Base-by-base conservation (phyloP, 2,888 invertebrate genomes). In the Tortrix viridana region DNA sequence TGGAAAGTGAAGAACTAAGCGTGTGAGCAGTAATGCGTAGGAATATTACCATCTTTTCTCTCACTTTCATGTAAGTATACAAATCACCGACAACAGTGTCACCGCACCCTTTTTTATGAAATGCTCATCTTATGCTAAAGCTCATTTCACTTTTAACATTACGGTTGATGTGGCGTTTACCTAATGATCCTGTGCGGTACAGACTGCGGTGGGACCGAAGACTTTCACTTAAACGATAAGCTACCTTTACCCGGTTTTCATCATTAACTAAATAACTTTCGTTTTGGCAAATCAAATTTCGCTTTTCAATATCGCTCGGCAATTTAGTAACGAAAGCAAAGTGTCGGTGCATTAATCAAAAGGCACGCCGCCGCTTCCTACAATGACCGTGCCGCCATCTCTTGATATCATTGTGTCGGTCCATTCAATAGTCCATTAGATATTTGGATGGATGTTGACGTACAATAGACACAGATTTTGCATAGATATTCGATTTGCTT, bases 201-300 rank as follows among this genome's bases (percentile, higher is more conserved):
- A 69, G 65, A 73, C 67, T 82, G 84, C 72, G 83, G 84, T 77
- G 67, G 76, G 66, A 74, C 73, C 80, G 80, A 84, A 82, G 80
- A 86, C 88, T 88, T 88, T 88, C 87, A 84, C 86, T 82, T 71
- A 72, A 74, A 75, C 70, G 64, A 68, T 71, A 75, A 73, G 74
- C 74, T 74, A 69, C 71, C 72, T 60, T 69, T 46, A 52, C 69
- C 70, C 65, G 66, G 66, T 72, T 73, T 78, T 71, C 73, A 77
- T 79, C 75, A 73, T 74, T 79, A 73, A 72, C 67, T 65, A 78
- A 79, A 79, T 73, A 74, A 66, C 64, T 72, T 75, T 70, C 67
- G 60, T 69, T 55, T 67, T 64, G 65, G 61, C 64, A 58, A 70
- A 74, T 71, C 67, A 46, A 70, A 74, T 77, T 79, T 80, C 72